These are phyloP conservation scores for Arctocebus calabarensis DNA, from an alignment of 2,797 vertebrate species.

Conservation along the genomic window DNA sequence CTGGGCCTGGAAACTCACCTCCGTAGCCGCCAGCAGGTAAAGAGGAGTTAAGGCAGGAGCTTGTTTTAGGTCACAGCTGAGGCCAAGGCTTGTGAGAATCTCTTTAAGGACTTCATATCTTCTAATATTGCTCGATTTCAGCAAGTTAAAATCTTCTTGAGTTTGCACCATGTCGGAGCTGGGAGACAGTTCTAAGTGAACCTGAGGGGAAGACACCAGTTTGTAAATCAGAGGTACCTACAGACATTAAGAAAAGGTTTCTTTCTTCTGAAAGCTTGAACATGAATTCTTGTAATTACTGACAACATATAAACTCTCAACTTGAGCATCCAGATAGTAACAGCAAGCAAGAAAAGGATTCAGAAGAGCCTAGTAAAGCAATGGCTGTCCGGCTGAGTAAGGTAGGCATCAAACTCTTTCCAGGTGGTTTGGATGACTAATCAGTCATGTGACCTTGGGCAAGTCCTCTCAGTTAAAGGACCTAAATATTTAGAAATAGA, in stretches of 20 bases:
- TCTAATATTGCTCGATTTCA: slow-evolving; percentile 91
- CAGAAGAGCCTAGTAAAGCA: not conserved
- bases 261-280: not conserved
- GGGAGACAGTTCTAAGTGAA: slow-evolving; percentile 90
- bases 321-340: not conserved
- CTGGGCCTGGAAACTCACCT: slow-evolving; percentile 86
- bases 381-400: fast-evolving
- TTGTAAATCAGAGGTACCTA: fast-evolving
- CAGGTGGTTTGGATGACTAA: not conserved
- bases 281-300: not conserved
- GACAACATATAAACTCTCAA: not conserved
- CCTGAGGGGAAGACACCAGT: slow-evolving; percentile 85
- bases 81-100: slow-evolving; percentile 91
- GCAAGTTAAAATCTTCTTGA: slow-evolving; percentile 88
- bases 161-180: slow-evolving; percentile 82
- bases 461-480: not conserved
- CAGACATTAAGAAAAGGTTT: not conserved
- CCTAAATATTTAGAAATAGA: not conserved
- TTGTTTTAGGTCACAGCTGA: slow-evolving; percentile 90
- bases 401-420: not conserved
- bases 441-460: not conserved
- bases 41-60: slow-evolving; percentile 88
- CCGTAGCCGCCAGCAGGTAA: slow-evolving; percentile 89
- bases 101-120: slow-evolving; percentile 92
- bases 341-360: not conserved